Conservation (phyloP, 2,113 vertebrate genomes). For the Oncorhynchus kisutch region DNA sequence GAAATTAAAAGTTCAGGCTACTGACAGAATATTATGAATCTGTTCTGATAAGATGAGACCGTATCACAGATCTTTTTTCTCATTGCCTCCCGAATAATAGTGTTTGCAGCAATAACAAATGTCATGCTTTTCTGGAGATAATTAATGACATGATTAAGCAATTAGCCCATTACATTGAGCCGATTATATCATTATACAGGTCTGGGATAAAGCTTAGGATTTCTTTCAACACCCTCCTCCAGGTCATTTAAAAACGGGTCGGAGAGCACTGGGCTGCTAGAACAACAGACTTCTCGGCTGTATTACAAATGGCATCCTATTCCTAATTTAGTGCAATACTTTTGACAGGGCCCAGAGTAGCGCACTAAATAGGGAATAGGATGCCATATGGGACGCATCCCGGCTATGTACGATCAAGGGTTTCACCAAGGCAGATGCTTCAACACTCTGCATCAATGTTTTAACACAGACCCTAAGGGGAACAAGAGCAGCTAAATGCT, state of each 20-base stretch:
- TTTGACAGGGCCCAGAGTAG: no score
- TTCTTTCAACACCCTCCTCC: not conserved
- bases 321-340: no score
- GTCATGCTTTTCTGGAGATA: slow-evolving; percentile 26
- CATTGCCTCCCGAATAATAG: not conserved
- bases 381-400: no score
- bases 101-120: slow-evolving; percentile 14
- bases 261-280: not conserved
- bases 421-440: not conserved
- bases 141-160: slow-evolving; percentile 13
- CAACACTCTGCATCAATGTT: not conserved
- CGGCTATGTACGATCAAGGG: not conserved
- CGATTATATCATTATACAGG: slow-evolving; percentile 27
- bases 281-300: not conserved
- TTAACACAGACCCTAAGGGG: slow-evolving; percentile 5
- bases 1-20: no score
- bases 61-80: no score
- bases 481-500: slow-evolving; percentile 2
- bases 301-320: no score
- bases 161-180: slow-evolving; percentile 17
- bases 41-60: no score
- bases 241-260: not conserved
- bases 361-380: no score
- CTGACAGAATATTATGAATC: no score
- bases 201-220: slow-evolving; percentile 18